These are phyloP conservation scores for Rotaria macrura DNA, from an alignment of 2,888 invertebrate genomes.

Conservation along the genomic window DNA sequence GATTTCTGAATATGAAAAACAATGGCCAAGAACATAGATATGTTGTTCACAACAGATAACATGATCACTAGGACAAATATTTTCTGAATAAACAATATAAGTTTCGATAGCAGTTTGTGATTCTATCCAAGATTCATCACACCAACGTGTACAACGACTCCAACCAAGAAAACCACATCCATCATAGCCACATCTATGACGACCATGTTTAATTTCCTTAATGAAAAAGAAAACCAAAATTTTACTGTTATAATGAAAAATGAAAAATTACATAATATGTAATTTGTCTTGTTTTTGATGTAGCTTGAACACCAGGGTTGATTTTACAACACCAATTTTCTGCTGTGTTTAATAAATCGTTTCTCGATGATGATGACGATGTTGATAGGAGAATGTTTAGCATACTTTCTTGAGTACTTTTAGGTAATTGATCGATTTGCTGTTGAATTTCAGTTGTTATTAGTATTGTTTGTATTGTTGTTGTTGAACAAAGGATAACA, in stretches of 20 bases:
- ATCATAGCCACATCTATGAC: constrained; percentile 27
- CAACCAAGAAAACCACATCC: constrained; percentile 29
- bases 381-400: neutral
- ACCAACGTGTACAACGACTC: constrained; percentile 23
- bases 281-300: constrained; percentile 22
- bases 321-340: constrained; percentile 31
- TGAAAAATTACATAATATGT: neutral
- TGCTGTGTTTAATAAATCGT: neutral
- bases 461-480: no score
- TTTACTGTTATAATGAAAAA: no score
- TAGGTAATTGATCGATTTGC: neutral
- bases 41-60: constrained; percentile 23
- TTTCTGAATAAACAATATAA: constrained; percentile 12
- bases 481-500: neutral
- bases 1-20: constrained; percentile 24
- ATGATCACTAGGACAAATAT: constrained; percentile 21
- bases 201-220: neutral
- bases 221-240: neutral
- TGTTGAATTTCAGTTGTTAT: neutral
- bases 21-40: constrained; percentile 26
- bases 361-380: neutral
- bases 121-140: neutral
- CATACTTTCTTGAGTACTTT: neutral
- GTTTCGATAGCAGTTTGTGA: constrained; percentile 1
- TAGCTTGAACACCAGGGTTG: neutral